Evolutionary conservation across 2,797 vertebrate species (phyloP).

Genomic region (Neosilurus hyrtlii): DNA sequence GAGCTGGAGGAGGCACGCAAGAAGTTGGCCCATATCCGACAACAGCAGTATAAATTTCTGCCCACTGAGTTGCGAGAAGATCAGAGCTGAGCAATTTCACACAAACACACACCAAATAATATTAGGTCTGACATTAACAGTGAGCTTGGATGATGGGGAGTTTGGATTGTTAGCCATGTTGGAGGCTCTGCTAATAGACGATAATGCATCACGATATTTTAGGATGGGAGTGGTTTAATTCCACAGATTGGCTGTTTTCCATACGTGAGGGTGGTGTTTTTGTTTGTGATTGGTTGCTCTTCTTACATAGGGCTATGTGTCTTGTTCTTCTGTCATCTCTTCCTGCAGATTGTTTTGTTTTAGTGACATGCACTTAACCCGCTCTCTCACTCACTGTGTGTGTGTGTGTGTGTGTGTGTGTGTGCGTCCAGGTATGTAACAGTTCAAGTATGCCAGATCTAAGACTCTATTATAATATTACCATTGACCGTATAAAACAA

Average conservation of each 20-base stretch:
- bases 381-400: neutral
- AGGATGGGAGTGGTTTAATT: neutral
- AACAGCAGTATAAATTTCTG: slow-evolving; percentile 98
- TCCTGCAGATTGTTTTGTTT: slow-evolving; percentile 2
- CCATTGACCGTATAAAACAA: neutral
- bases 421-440: neutral
- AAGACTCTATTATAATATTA: slow-evolving; percentile 15
- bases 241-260: slow-evolving; percentile 31
- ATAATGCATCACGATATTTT: neutral
- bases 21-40: slow-evolving; percentile 96
- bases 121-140: slow-evolving; percentile 11
- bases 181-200: slow-evolving; percentile 23
- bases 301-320: slow-evolving; percentile 41
- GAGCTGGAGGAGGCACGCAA: slow-evolving; percentile 97
- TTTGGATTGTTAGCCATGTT: slow-evolving; percentile 5
- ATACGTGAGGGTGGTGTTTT: neutral
- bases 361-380: slow-evolving; percentile 38
- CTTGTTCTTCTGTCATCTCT: slow-evolving; percentile 25
- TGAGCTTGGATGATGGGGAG: neutral
- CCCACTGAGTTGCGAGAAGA: slow-evolving; percentile 95
- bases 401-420: slow-evolving; percentile 12
- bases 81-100: slow-evolving; percentile 77
- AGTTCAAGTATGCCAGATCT: slow-evolving; percentile 24
- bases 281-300: slow-evolving; percentile 25
- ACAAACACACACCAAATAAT: slow-evolving; percentile 16